A percentile compares a stretch with the other conserved stretches of the same genome.
Conservation (phyloP, 2,113 vertebrate genomes). For the Clupea harengus region DNA sequence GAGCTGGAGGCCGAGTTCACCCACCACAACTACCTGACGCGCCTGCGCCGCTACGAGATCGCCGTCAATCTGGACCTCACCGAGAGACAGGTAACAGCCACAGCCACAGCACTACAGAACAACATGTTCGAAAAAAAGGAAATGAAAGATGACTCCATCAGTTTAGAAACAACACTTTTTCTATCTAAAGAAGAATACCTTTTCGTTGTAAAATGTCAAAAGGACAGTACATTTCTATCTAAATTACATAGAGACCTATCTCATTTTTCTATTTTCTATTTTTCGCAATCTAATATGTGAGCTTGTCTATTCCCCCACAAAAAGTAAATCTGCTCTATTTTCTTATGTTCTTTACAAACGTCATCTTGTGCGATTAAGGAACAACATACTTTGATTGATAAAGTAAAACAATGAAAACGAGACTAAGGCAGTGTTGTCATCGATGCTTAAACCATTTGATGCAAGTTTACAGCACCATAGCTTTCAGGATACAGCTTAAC, state of each 20-base stretch:
- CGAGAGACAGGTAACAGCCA: slow-evolving; percentile 82
- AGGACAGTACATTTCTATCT: too few relatives aligned
- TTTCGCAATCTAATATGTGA: not conserved
- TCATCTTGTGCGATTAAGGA: not conserved
- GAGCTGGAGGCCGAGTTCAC: slow-evolving; percentile 95
- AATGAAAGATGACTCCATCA: not conserved
- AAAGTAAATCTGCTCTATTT: not conserved
- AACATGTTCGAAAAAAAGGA: not conserved
- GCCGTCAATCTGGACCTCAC: slow-evolving; percentile 96
- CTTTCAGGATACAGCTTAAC: not conserved
- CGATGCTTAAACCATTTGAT: too few relatives aligned
- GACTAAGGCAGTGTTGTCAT: too few relatives aligned
- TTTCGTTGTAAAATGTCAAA: too few relatives aligned
- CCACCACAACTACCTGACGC: slow-evolving; percentile 95
- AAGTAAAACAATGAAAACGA: not conserved
- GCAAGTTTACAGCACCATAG: not conserved
- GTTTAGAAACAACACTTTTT: too few relatives aligned
- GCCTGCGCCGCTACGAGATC: slow-evolving; percentile 94
- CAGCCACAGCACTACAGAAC: not conserved
- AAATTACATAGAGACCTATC: too few relatives aligned
- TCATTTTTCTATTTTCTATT: too few relatives aligned
- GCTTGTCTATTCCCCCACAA: not conserved
- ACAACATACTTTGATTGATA: not conserved
- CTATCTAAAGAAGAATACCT: too few relatives aligned
- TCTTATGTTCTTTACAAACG: not conserved